phyloP scores from a whole-genome alignment of 2,113 vertebrate genomes.

The Limnothrissa miodon region DNA sequence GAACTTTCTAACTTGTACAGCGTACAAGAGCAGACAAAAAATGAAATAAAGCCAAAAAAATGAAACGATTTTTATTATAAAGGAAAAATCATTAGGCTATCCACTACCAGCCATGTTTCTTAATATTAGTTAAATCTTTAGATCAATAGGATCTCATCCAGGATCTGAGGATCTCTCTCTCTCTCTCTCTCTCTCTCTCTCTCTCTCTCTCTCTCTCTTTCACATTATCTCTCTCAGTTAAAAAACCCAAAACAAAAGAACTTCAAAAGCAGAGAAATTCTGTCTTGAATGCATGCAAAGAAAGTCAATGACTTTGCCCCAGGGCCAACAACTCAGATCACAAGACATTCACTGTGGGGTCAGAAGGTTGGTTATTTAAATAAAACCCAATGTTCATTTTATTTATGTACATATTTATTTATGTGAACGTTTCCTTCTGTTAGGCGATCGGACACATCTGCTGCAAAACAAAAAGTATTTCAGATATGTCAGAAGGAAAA shows the following conservation, averaged over 20 bases:
- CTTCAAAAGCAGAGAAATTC: conserved; percentile 22
- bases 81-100: conserved; percentile 3
- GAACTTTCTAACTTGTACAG: neutral
- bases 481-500: conserved; percentile 40
- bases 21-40: neutral
- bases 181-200: neutral
- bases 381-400: neutral
- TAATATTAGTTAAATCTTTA: conserved; percentile 8
- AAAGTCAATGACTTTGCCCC: neutral
- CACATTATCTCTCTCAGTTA: neutral
- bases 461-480: conserved; percentile 26
- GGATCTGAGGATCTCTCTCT: too few relatives aligned
- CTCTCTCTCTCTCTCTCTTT: neutral
- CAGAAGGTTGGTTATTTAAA: conserved; percentile 29
- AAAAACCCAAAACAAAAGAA: neutral
- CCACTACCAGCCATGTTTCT: neutral
- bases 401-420: conserved; percentile 20
- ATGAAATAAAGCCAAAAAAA: neutral
- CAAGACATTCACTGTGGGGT: neutral
- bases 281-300: neutral
- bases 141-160: neutral
- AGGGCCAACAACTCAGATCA: neutral
- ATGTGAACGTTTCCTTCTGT: conserved; percentile 10
- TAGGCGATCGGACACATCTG: neutral
- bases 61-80: neutral